Conservation (phyloP, 2,797 vertebrate genomes). For the Phylloscopus collybita region DNA sequence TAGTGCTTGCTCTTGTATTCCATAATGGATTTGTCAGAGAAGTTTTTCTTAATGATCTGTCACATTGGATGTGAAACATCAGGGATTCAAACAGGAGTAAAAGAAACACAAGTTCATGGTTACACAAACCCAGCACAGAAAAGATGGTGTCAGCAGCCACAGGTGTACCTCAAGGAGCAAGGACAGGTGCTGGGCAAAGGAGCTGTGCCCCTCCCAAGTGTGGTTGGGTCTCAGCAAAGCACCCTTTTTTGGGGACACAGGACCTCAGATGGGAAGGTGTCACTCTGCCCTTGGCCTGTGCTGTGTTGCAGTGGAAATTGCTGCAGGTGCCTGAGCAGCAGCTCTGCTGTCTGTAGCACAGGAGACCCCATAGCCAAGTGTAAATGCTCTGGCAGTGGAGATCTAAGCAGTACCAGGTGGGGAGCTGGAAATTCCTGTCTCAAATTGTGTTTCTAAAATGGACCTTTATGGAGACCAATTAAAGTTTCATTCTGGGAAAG, state of each 20-base stretch:
- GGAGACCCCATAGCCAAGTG: not conserved
- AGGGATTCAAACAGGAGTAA: not conserved
- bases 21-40: not conserved
- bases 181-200: not conserved
- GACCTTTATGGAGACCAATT: not conserved
- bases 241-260: not conserved
- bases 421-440: not conserved
- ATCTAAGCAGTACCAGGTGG: not conserved
- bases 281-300: not conserved
- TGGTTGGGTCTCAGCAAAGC: not conserved
- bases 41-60: slow-evolving; percentile 2
- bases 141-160: not conserved
- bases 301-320: not conserved
- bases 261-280: not conserved
- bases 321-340: not conserved
- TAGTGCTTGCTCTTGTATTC: not conserved
- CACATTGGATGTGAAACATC: not conserved
- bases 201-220: not conserved
- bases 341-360: not conserved
- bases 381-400: not conserved
- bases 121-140: not conserved
- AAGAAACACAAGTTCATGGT: not conserved
- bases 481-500: not conserved
- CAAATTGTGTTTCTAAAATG: not conserved
- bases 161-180: not conserved